Evolutionary conservation across 2,888 invertebrate genomes (phyloP).

Genomic region (Phortica okadai): DNA sequence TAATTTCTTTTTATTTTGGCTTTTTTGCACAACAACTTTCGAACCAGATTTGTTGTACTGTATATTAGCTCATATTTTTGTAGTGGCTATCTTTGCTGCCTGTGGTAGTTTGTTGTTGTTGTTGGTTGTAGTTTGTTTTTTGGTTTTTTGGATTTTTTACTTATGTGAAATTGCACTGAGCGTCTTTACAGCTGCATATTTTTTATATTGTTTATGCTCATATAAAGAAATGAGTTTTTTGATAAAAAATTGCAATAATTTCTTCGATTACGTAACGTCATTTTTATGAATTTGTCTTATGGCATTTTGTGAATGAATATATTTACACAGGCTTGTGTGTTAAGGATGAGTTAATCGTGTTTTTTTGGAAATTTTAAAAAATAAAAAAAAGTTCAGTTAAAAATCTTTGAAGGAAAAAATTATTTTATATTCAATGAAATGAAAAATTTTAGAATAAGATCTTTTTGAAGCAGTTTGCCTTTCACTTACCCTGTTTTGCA

Average conservation of each 20-base stretch:
- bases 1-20: background rate
- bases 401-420: background rate
- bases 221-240: background rate
- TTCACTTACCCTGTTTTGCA: background rate
- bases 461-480: background rate
- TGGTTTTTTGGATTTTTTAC: slow-evolving; percentile 34
- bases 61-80: slow-evolving; percentile 30
- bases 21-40: slow-evolving; percentile 27
- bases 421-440: background rate
- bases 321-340: background rate
- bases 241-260: background rate
- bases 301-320: background rate
- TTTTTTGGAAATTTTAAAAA: background rate
- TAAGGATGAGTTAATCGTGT: background rate
- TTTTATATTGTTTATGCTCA: background rate
- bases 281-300: background rate
- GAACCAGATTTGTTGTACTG: slow-evolving; percentile 37
- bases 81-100: background rate
- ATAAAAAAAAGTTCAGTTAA: background rate
- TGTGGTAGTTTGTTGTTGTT: slow-evolving; percentile 29
- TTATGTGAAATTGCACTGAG: slow-evolving; percentile 65
- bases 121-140: slow-evolving; percentile 35
- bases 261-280: slow-evolving; percentile 13
- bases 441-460: no score
- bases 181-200: slow-evolving; percentile 8